These are phyloP conservation scores for Tetranychus truncatus DNA, from an alignment of 2,888 invertebrate genomes.

Conservation along the genomic window DNA sequence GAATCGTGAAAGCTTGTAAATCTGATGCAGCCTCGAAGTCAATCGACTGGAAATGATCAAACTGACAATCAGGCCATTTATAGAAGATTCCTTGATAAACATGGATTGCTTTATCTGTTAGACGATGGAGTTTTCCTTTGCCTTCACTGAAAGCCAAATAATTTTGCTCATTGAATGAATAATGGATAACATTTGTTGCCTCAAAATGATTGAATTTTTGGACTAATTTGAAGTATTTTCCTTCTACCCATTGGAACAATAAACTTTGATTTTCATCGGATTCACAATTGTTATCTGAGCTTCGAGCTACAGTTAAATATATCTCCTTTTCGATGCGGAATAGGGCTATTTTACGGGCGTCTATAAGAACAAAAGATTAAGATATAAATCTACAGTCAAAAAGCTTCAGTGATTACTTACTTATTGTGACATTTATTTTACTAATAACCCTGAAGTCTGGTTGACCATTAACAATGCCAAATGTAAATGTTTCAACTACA, in stretches of 20 bases:
- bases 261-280: not conserved
- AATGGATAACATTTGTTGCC: not conserved
- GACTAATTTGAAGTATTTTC: not conserved
- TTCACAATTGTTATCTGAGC: not conserved
- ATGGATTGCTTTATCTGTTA: not conserved
- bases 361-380: not conserved
- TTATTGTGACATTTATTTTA: not conserved
- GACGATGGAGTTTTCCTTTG: not conserved
- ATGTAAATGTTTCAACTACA: not conserved
- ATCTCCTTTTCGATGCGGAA: not conserved
- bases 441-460: not conserved
- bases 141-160: not conserved
- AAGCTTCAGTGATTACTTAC: not conserved
- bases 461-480: not conserved
- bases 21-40: not conserved
- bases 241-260: not conserved
- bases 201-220: not conserved
- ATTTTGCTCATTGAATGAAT: not conserved
- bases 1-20: not conserved
- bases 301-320: not conserved
- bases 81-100: not conserved
- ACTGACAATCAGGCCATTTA: not conserved
- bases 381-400: not conserved
- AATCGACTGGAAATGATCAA: not conserved
- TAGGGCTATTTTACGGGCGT: not conserved